These are phyloP conservation scores for Stenopsyche tienmushanensis DNA, from an alignment of 1,140 invertebrate species.

Conservation along the genomic window DNA sequence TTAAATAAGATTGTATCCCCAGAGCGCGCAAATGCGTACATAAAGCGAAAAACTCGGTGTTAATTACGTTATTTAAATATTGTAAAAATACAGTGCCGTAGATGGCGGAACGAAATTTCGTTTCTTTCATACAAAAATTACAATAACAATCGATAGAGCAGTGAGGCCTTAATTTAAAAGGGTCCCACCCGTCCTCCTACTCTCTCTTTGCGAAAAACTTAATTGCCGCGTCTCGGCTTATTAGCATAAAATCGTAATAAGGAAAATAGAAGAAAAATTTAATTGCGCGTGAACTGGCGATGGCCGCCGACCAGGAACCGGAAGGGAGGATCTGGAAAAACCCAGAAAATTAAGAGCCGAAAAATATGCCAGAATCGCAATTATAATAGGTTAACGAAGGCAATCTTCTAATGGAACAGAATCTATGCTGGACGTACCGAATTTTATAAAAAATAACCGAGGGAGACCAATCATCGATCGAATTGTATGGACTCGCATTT, in stretches of 20 bases:
- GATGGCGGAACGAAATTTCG: neutral
- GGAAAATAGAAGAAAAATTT: constrained; percentile 39
- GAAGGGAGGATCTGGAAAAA: constrained; percentile 20
- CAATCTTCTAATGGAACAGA: constrained; percentile 36
- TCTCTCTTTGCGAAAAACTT: constrained; percentile 24
- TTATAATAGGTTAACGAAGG: constrained; percentile 33
- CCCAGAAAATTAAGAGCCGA: constrained; percentile 26
- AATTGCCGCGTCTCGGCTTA: constrained; percentile 38
- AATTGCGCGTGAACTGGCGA: constrained; percentile 37
- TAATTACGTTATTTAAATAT: too few species aligned
- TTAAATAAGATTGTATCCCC: too few species aligned
- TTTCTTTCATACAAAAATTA: neutral
- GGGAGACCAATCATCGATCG: too few species aligned
- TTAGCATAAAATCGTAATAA: constrained; percentile 39
- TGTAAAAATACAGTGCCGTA: too few species aligned
- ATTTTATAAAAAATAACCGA: too few species aligned
- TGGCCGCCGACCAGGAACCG: constrained; percentile 25
- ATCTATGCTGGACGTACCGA: constrained; percentile 8
- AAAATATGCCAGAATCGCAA: constrained; percentile 35
- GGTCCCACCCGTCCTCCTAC: constrained; percentile 2
- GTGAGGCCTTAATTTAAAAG: constrained; percentile 18
- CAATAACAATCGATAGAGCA: constrained; percentile 16
- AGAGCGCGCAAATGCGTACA: too few species aligned
- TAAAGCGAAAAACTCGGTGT: too few species aligned
- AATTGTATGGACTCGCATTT: too few species aligned